phyloP scores from a whole-genome alignment of 1,140 invertebrate species.

The Oryzaephilus surinamensis region DNA sequence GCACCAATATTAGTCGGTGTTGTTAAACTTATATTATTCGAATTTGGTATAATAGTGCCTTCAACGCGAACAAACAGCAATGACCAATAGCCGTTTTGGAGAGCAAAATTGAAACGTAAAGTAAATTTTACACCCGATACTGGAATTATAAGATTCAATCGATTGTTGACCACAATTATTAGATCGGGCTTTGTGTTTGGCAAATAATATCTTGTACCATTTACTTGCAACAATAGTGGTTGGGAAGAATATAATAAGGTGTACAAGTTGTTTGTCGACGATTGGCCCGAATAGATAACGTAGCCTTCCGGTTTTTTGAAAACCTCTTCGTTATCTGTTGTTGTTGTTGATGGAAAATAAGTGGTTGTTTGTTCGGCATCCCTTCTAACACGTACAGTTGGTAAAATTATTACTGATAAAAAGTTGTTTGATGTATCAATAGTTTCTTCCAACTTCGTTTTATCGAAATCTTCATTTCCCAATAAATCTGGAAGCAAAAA shows the following conservation, averaged over 20 bases:
- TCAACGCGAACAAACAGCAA: constrained; percentile 22
- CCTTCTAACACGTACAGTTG: constrained; percentile 4
- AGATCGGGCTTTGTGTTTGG: constrained; percentile 15
- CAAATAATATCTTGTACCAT: constrained; percentile 14
- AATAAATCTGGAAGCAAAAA: constrained; percentile 14
- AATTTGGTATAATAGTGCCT: constrained; percentile 11
- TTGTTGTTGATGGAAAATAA: neutral
- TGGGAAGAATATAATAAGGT: constrained; percentile 27
- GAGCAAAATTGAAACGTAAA: constrained; percentile 28
- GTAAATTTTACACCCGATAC: no score
- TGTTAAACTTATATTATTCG: constrained; percentile 17
- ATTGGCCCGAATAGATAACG: neutral
- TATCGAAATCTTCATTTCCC: constrained; percentile 17
- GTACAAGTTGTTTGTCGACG: constrained; percentile 8
- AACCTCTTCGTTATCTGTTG: neutral
- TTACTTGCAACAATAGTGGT: constrained; percentile 20
- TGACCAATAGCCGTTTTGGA: constrained; percentile 29
- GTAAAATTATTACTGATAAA: constrained; percentile 18
- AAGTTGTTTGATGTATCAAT: constrained; percentile 9
- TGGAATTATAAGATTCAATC: no score
- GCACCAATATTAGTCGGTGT: constrained; percentile 32
- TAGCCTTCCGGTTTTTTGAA: neutral
- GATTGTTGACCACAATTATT: constrained; percentile 15
- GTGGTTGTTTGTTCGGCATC: neutral
- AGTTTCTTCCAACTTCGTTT: constrained; percentile 6